Evolutionary conservation across 2,888 invertebrate genomes (phyloP).

Genomic region (Chrysolina americana): DNA sequence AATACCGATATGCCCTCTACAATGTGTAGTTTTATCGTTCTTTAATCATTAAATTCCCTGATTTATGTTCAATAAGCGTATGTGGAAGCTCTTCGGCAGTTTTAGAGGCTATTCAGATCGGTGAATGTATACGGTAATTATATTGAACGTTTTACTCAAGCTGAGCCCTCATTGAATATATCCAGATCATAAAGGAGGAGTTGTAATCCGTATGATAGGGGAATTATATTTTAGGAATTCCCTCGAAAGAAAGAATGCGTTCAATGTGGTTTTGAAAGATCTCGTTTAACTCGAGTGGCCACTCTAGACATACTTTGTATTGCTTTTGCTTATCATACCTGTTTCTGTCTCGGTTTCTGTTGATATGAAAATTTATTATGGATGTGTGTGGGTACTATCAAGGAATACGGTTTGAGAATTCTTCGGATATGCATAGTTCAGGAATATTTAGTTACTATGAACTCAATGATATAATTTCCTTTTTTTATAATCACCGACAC

Average conservation of each 20-base stretch:
- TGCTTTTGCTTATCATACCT: neutral
- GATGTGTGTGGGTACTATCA: neutral
- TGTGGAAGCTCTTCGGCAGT: conserved; percentile 32
- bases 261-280: neutral
- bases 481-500: too few relatives aligned
- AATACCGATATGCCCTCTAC: conserved; percentile 34
- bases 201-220: conserved; percentile 5
- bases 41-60: conserved; percentile 47
- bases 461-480: too few relatives aligned
- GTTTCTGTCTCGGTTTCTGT: conserved; percentile 10
- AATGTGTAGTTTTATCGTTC: conserved; percentile 44
- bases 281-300: conserved; percentile 4
- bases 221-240: conserved; percentile 15
- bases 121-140: conserved; percentile 36
- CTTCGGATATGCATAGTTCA: conserved; percentile 6
- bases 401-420: neutral
- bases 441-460: neutral
- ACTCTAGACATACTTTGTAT: neutral
- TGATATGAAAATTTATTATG: neutral
- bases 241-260: conserved; percentile 5
- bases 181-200: conserved; percentile 31
- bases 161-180: conserved; percentile 30
- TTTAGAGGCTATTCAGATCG: conserved; percentile 23
- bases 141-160: conserved; percentile 32
- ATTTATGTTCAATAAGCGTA: conserved; percentile 47